phyloP scores from a whole-genome alignment of 2,888 invertebrate species.

The Diaphora mendica region DNA sequence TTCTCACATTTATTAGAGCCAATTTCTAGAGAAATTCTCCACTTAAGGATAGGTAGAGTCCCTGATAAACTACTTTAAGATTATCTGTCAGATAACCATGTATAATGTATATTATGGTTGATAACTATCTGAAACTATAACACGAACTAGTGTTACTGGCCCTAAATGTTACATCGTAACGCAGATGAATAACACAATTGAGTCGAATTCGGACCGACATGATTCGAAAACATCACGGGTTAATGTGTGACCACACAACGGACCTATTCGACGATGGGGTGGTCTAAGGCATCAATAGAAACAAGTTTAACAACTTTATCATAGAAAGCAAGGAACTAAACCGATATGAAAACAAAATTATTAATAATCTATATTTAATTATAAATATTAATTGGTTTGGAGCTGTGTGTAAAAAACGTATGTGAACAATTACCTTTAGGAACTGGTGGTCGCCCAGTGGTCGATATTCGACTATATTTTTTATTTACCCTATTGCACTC shows the following conservation, averaged over 20 bases:
- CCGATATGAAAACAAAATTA: background rate
- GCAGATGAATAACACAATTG: background rate
- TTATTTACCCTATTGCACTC: too few species aligned
- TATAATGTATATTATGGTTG: too few species aligned
- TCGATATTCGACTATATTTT: too few species aligned
- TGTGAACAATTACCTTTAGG: background rate
- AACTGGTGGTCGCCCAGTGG: too few species aligned
- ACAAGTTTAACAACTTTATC: conserved; percentile 12
- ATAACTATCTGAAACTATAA: too few species aligned
- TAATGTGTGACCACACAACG: conserved; percentile 10
- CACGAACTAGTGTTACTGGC: too few species aligned
- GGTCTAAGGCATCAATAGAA: conserved; percentile 5
- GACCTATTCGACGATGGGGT: conserved; percentile 2
- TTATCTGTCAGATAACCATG: too few species aligned
- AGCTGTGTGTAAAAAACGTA: background rate
- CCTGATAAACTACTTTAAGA: too few species aligned
- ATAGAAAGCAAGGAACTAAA: background rate
- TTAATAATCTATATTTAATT: background rate
- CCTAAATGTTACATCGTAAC: too few species aligned
- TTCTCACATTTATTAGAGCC: too few species aligned
- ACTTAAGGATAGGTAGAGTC: too few species aligned
- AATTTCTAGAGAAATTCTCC: too few species aligned
- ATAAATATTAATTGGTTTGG: background rate
- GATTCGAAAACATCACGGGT: background rate
- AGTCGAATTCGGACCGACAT: background rate